Evolutionary conservation across 2,113 vertebrate species (phyloP), one percentile per base, ranked within the genome.

Genomic region (Aptenodytes forsteri): DNA sequence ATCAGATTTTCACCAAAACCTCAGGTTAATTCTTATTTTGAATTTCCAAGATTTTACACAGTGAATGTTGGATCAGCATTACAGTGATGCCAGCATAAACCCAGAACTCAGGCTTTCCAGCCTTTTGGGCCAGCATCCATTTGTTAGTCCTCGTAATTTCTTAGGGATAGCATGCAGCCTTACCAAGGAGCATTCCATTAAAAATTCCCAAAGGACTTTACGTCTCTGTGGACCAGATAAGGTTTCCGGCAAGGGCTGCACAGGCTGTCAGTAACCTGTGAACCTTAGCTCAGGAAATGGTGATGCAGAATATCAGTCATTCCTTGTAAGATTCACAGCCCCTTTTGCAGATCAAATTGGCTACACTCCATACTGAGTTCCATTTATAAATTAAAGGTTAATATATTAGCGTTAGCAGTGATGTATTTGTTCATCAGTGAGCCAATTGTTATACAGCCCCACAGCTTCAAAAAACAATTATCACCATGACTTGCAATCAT

Each of bases 371-470:
- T 76, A 32, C 1, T 1, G 83, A 79, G 25, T 75, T 95, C 92
- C 89, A 93, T 94, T 96, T 95, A 87, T 79, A 95, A 96, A 95
- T 94, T 96, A 93, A 89, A 89, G 61, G 80, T 95, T 92, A 92
- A 93, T 97, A 76, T 69, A 61, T 94, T 91, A 87, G 36, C 71
- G 56, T 89, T 96, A 94, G 52, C 77, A 82, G 61, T 75, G 91
- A 95, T 96, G 16, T 52, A 94, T 91, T 64, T 91, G 61, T 87
- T 96, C 72, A 30, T 89, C 69, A 50, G 77, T 25, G 25, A 92
- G n/a, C 34, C 76, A 83, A 30, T 90, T 92, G 69, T 67, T 86
- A 64, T 34, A 83, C 7, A 79, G 78, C 58, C 27, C 46, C 49
- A 47, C 50, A 90, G 64, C 62, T 87, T 94, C 65, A 89, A 82